Evolutionary conservation across 2,113 vertebrate genomes (phyloP).

Genomic region (Otocyon megalotis): DNA sequence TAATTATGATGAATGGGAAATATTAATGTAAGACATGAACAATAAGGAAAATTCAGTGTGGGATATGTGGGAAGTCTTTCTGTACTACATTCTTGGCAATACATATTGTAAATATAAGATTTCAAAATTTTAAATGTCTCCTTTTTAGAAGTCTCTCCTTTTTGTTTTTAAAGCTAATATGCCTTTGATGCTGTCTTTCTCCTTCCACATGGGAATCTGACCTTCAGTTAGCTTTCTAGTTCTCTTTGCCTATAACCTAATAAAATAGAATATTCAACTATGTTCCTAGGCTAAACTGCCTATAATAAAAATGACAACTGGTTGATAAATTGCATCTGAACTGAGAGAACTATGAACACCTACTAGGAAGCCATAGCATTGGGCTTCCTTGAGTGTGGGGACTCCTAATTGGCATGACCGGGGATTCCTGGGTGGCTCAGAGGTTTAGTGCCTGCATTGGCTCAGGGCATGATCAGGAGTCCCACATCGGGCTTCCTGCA

Average conservation of each 20-base stretch:
- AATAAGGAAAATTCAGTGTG: background rate
- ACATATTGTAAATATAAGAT: background rate
- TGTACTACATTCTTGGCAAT: background rate
- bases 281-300: background rate
- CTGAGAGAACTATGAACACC: background rate
- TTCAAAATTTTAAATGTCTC: background rate
- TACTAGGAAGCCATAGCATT: background rate
- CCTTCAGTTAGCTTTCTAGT: conserved; percentile 5
- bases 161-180: conserved; percentile 34
- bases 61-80: background rate
- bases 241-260: background rate
- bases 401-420: background rate
- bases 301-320: conserved; percentile 42
- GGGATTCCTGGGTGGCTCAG: too few relatives aligned
- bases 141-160: background rate
- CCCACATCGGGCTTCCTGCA: too few relatives aligned
- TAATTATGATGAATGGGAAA: conserved; percentile 31
- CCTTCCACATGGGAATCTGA: background rate
- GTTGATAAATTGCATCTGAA: conserved; percentile 39
- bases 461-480: too few relatives aligned
- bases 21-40: background rate
- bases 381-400: background rate
- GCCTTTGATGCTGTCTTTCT: background rate
- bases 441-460: too few relatives aligned
- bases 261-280: background rate